phyloP scores from a whole-genome alignment of 1,140 invertebrate species.

The Maconellicoccus hirsutus region DNA sequence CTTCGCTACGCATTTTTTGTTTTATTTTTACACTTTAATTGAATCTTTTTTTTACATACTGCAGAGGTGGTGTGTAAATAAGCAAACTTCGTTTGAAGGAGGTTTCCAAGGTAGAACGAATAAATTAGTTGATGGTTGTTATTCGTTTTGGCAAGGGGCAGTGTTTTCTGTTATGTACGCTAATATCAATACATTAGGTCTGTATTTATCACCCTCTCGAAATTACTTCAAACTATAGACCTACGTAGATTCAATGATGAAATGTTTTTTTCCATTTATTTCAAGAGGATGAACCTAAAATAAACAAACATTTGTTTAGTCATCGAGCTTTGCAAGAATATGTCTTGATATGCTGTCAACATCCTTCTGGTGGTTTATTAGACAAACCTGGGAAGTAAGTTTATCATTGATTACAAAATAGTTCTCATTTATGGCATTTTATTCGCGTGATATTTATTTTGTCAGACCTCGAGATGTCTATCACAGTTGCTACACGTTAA shows the following conservation, averaged over 20 bases:
- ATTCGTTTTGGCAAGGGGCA: conserved; percentile 97
- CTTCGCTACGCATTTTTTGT: background rate
- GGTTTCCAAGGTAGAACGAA: conserved; percentile 94
- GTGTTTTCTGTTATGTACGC: conserved; percentile 66
- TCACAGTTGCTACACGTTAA: conserved; percentile 92
- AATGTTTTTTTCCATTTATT: conserved; percentile 19
- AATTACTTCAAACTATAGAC: no score
- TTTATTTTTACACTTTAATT: background rate
- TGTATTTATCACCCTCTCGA: no score
- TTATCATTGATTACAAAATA: background rate
- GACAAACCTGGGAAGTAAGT: conserved; percentile 92
- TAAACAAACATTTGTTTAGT: conserved; percentile 51
- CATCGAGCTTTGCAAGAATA: conserved; percentile 87
- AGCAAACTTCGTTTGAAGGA: conserved; percentile 81
- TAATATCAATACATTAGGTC: conserved; percentile 40
- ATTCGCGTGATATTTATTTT: conserved; percentile 28
- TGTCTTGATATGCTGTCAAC: conserved; percentile 84
- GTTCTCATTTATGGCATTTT: background rate
- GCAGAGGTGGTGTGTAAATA: conserved; percentile 71
- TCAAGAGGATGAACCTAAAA: background rate
- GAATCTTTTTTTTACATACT: conserved; percentile 29
- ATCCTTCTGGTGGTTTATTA: conserved; percentile 74
- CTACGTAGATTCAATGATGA: no score
- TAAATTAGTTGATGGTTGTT: conserved; percentile 96
- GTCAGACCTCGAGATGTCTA: conserved; percentile 77